Conservation (phyloP, 1,140 invertebrate species). For the Cydia splendana region DNA sequence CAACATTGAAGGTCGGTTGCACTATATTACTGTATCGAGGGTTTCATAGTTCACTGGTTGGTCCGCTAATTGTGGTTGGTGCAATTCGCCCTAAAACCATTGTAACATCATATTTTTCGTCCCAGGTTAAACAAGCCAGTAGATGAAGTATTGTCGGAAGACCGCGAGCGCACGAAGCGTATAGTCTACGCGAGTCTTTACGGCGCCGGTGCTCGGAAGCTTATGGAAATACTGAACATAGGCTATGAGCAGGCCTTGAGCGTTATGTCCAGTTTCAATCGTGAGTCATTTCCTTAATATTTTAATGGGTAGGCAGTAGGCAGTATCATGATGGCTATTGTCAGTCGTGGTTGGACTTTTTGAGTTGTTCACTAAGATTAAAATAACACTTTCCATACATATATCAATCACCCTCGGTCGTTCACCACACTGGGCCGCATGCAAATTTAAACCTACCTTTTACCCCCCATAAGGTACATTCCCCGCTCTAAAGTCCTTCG, state of each 20-base stretch:
- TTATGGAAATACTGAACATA: slow-evolving; percentile 80
- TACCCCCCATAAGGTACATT: slow-evolving; percentile 71
- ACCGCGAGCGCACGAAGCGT: slow-evolving; percentile 82
- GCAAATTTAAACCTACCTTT: too few relatives aligned
- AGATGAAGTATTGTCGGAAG: slow-evolving; percentile 51
- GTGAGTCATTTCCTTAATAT: slow-evolving; percentile 39
- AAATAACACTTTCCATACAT: too few relatives aligned
- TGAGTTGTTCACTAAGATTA: too few relatives aligned
- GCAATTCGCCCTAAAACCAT: too few relatives aligned
- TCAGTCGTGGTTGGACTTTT: too few relatives aligned
- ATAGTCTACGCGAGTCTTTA: slow-evolving; percentile 83
- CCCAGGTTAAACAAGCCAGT: slow-evolving; percentile 67
- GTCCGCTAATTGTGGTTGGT: too few relatives aligned
- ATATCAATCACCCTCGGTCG: too few relatives aligned
- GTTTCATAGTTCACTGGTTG: too few relatives aligned
- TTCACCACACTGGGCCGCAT: too few relatives aligned
- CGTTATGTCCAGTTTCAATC: slow-evolving; percentile 56
- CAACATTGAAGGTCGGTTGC: too few relatives aligned
- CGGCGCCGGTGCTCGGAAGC: slow-evolving; percentile 80
- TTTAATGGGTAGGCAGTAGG: not conserved
- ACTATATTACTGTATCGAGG: too few relatives aligned
- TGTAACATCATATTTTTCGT: not conserved
- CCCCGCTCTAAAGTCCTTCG: slow-evolving; percentile 77
- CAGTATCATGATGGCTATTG: too few relatives aligned
- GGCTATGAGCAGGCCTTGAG: slow-evolving; percentile 62